These are phyloP conservation scores for Papilio glaucus DNA, from an alignment of 1,140 invertebrate genomes.

Conservation along the genomic window DNA sequence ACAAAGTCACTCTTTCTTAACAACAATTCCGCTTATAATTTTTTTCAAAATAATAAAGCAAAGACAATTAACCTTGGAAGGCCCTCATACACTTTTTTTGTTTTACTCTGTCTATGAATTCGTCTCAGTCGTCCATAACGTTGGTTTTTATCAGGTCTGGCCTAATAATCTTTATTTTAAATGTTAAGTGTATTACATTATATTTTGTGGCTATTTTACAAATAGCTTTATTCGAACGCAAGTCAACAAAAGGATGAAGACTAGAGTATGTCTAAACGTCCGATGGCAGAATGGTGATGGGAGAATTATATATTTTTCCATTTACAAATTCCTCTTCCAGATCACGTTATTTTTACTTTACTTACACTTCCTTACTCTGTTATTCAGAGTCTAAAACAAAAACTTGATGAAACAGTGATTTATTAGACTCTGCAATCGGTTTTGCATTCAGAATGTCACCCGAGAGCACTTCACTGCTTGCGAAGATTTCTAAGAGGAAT, in stretches of 20 bases:
- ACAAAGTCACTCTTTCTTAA: too few relatives aligned
- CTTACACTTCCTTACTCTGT: not conserved
- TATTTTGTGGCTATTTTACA: too few relatives aligned
- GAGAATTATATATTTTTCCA: not conserved
- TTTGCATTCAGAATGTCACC: constrained; percentile 1
- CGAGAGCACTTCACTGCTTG: not conserved
- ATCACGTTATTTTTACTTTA: constrained; percentile 1
- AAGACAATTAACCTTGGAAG: too few relatives aligned
- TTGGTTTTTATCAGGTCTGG: too few relatives aligned
- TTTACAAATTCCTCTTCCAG: not conserved
- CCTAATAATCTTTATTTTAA: too few relatives aligned
- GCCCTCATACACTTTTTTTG: too few relatives aligned
- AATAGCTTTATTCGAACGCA: too few relatives aligned
- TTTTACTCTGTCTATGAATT: too few relatives aligned
- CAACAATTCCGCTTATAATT: too few relatives aligned
- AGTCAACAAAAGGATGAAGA: not conserved
- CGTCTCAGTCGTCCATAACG: too few relatives aligned
- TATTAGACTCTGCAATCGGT: not conserved
- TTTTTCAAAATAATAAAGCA: too few relatives aligned
- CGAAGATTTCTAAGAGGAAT: constrained; percentile 30
- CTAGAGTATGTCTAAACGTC: not conserved
- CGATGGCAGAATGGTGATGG: not conserved
- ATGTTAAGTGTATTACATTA: too few relatives aligned
- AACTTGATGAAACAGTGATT: not conserved
- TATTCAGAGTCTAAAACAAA: not conserved